Evolutionary conservation across 1,140 invertebrate species (phyloP), one percentile per base, ranked within the genome.

Genomic region (Eufriesea mexicana): DNA sequence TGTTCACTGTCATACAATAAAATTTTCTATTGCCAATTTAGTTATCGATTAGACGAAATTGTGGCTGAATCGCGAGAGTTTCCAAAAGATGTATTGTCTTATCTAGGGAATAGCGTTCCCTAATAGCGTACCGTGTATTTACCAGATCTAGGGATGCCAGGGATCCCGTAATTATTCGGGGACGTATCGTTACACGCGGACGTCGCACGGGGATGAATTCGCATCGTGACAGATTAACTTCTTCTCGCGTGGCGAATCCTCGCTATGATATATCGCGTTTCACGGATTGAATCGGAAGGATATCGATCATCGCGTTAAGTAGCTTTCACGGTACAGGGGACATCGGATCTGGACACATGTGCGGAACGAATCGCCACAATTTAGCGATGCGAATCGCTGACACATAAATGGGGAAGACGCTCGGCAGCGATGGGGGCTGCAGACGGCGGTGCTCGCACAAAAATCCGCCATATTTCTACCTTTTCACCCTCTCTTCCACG

Each of bases 291-390:
- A 79, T 73, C 82, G 70, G 59, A 20, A 72, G 62, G 64, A 74
- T 88, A 88, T 88, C 86, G 86, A 88, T 88, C 87, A 87, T 49
- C 78, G 73, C 61, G 84, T 87, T 88, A 87, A 87, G 86, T 84
- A 87, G 87, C 87, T 85, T 87, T 88, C 86, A 87, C 86, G 67
- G 86, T 83, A 72, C 78, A 62, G 83, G 61, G 79, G 66, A 85
- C 84, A 84, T 89, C 86, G 80, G 87, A 90, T 89, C 81, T 87
- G 89, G 84, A 87, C 89, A 90, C 89, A 90, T 90, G 89, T 90
- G 89, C 87, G 85, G 86, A 79, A 85, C 89, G 85, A 89, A 90
- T 89, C 86, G 83, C 72, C 84, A 78, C 84, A 73, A 84, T 86
- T 86, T 88, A 86, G 84, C 66, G 81, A 89, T 79, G 80, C 86